Conservation (phyloP, 2,113 vertebrate genomes). For the Glareola pratincola region DNA sequence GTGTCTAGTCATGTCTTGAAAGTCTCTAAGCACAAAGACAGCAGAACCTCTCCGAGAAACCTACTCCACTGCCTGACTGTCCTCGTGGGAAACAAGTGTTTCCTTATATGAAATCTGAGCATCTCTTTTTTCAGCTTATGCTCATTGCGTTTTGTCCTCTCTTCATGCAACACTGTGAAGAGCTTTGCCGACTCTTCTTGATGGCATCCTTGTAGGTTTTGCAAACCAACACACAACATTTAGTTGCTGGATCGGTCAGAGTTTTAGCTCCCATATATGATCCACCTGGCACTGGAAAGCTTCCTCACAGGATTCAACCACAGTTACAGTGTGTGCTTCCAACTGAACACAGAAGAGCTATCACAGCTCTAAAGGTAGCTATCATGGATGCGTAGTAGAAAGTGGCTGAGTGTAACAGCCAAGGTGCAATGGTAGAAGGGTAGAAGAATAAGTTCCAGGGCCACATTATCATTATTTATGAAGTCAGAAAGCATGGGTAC, state of each 20-base stretch:
- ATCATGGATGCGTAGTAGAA: rapidly evolving
- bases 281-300: background rate
- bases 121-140: background rate
- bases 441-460: background rate
- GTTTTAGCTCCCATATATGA: background rate
- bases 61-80: background rate
- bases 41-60: background rate
- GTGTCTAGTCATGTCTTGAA: background rate
- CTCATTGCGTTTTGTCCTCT: background rate
- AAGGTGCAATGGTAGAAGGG: background rate
- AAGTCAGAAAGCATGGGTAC: background rate
- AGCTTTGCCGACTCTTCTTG: background rate
- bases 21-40: background rate
- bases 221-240: background rate
- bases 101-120: background rate
- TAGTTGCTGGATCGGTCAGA: background rate
- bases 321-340: background rate
- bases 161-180: background rate
- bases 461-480: background rate
- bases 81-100: background rate
- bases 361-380: background rate
- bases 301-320: background rate
- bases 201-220: background rate
- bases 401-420: background rate
- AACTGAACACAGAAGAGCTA: background rate